These are phyloP conservation scores for Montipora sp. DNA, from an alignment of 64 coral and sea anemone genomes.

Conservation along the genomic window DNA sequence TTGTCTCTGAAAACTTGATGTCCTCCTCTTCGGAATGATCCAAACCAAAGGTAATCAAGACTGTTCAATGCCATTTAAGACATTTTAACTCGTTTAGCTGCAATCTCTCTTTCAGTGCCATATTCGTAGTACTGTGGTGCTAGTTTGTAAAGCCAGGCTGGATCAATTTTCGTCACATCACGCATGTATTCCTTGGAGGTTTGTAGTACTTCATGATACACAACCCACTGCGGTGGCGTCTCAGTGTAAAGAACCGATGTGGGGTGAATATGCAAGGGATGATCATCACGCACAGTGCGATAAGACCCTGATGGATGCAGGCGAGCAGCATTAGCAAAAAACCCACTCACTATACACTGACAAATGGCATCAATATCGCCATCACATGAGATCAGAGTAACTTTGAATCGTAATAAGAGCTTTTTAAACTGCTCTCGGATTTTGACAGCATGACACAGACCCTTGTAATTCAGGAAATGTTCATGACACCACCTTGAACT, in stretches of 20 bases:
- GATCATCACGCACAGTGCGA: constrained; percentile 89
- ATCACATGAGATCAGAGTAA: constrained; percentile 80
- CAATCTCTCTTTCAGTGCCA: constrained; percentile 93
- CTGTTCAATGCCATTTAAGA: neutral
- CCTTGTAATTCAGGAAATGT: constrained; percentile 95
- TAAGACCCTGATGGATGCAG: constrained; percentile 85
- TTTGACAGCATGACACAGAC: constrained; percentile 92
- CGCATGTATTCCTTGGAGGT: constrained; percentile 98
- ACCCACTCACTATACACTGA: constrained; percentile 88
- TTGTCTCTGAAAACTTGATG: neutral
- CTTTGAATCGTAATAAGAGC: constrained; percentile 85
- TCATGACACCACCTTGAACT: constrained; percentile 98
- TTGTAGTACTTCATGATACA: constrained; percentile 96
- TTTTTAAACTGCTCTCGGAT: constrained; percentile 96
- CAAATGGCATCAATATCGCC: constrained; percentile 78
- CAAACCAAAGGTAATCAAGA: neutral
- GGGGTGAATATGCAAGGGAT: constrained; percentile 86
- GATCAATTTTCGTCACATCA: constrained; percentile 91
- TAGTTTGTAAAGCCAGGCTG: constrained; percentile 94
- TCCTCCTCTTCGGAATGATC: too few species aligned
- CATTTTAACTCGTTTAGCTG: constrained; percentile 84
- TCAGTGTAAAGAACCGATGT: constrained; percentile 94
- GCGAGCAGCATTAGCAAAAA: constrained; percentile 93
- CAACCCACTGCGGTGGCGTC: constrained; percentile 88
- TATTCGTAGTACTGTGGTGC: constrained; percentile 97